Conservation (phyloP, 2,113 vertebrate genomes). For the Isichthys henryi region DNA sequence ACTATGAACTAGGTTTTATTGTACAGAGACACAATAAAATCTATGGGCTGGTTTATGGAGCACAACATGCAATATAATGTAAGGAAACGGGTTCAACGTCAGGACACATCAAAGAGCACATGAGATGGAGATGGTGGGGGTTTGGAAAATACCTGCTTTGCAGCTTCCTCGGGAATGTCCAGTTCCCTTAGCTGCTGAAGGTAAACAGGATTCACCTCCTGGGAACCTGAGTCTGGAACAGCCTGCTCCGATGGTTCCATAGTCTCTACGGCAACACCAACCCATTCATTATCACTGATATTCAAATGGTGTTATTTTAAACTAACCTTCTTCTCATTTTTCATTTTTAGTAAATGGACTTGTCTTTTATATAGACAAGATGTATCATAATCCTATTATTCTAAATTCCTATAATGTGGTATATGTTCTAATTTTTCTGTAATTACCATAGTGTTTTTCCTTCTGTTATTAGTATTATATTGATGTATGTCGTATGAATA, state of each 20-base stretch:
- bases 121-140: no score
- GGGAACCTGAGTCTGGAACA: conserved; percentile 39
- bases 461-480: neutral
- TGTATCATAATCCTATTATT: neutral
- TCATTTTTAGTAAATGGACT: neutral
- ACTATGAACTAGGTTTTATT: neutral
- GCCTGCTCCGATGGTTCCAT: conserved; percentile 62
- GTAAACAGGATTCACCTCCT: conserved; percentile 64
- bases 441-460: neutral
- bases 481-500: neutral
- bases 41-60: neutral
- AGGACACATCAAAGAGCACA: neutral
- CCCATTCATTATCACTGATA: neutral
- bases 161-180: conserved; percentile 70
- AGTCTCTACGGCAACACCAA: conserved; percentile 13
- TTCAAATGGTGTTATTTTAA: neutral
- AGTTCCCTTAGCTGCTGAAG: conserved; percentile 68
- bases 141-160: conserved; percentile 57
- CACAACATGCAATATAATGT: neutral
- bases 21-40: neutral
- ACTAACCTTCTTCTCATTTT: neutral
- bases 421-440: neutral
- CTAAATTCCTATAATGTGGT: neutral
- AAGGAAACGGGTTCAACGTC: neutral
- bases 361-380: neutral